Conservation (phyloP, 1,140 invertebrate genomes). For the Pantala flavescens region DNA sequence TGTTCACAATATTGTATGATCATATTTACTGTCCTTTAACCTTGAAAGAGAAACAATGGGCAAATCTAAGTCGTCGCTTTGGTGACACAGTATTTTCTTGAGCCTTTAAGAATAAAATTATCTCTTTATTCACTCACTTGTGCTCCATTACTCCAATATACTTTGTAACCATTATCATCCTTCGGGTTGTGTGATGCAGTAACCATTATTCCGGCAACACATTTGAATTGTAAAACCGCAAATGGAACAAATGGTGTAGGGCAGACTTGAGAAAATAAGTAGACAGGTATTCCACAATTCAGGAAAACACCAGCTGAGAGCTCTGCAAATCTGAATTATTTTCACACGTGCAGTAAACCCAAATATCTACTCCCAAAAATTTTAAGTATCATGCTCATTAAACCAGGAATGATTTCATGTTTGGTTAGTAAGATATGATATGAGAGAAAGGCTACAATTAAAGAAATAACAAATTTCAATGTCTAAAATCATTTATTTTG, state of each 20-base stretch:
- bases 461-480: too few species aligned
- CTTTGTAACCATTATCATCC: constrained; percentile 98
- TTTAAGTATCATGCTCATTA: too few species aligned
- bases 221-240: constrained; percentile 55
- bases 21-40: too few species aligned
- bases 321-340: constrained; percentile 70
- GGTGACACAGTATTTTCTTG: too few species aligned
- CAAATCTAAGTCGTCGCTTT: too few species aligned
- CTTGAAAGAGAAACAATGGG: too few species aligned
- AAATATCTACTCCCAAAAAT: neutral
- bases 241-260: constrained; percentile 93
- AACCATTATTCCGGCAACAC: constrained; percentile 81
- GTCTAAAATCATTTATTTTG: too few species aligned
- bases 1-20: too few species aligned
- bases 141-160: constrained; percentile 91
- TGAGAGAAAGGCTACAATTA: too few species aligned
- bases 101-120: too few species aligned
- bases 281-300: constrained; percentile 64
- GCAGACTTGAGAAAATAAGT: constrained; percentile 67
- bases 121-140: constrained; percentile 40
- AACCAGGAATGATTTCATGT: too few species aligned
- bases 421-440: too few species aligned
- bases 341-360: neutral
- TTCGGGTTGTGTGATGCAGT: constrained; percentile 99
- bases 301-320: constrained; percentile 78